Base-by-base conservation (phyloP, 2,113 vertebrate genomes). In the Poeciliopsis occidentalis region DNA sequence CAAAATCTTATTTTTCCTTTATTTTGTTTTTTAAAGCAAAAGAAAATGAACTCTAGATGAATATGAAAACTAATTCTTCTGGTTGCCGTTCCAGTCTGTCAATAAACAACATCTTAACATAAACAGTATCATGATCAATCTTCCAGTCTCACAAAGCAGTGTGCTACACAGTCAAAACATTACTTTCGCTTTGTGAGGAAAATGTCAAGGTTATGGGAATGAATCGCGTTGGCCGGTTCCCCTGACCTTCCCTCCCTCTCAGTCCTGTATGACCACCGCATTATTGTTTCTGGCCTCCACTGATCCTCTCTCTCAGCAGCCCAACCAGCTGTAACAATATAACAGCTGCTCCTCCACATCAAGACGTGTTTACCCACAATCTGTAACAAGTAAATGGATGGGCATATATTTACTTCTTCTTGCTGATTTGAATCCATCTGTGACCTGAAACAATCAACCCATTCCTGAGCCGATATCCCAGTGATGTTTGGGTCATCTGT, bases 321-420 rank as follows among this genome's bases (percentile, higher is more conserved):
- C 27, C 64, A 76, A 78, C 73, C 85, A 89, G 86, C 88, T 91
- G 82, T 83, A 91, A 90, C 86, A 91, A 92, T 78, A 91, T 44
- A 75, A 79, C 71, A 80, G 32, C 65, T 17, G 6, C 85, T 85
- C 84, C 82, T 66, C 74, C 66, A 54, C 60, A 64, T 72, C 19
- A 13, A 73, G 8, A 67, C 3, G 34, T 87, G 72, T 84, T 87
- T 84, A 65, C 63, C 39, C 51, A 85, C 65, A 80, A 74, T 83
- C 37, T 79, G 60, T 80, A 74, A 83, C 76, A 66, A 85, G 80
- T 47, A 60, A 26, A 72, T 19, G 60, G n/a, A 63, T 60, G 30
- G 60, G 54, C 47, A 67, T 41, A 70, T 67, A 30, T 39, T 67
- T 30, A 71, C 68, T 69, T 75, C 78, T 80, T 72, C 1, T 1